Evolutionary conservation across 2,797 vertebrate genomes (phyloP).

Genomic region (Esox lucius): DNA sequence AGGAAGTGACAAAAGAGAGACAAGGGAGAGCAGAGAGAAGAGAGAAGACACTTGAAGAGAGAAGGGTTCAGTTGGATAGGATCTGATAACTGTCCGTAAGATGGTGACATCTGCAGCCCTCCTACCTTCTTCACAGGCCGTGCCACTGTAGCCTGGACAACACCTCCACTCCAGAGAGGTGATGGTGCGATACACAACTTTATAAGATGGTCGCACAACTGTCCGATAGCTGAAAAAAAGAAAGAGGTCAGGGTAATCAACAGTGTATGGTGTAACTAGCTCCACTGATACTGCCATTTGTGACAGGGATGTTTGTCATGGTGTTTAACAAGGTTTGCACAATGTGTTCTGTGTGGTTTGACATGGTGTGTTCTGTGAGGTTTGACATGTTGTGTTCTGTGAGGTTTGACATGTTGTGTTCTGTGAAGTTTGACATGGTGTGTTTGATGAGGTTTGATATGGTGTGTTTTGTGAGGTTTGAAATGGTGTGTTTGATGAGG

Average conservation of each 20-base stretch:
- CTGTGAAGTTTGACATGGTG: background rate
- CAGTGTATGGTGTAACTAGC: background rate
- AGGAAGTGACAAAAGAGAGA: background rate
- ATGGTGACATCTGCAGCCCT: background rate
- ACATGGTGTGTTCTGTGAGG: background rate
- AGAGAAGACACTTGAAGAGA: too few relatives aligned
- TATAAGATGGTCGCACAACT: constrained; percentile 86
- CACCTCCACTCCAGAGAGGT: constrained; percentile 92
- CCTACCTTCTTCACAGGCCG: constrained; percentile 86
- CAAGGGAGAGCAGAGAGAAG: background rate
- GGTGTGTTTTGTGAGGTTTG: background rate
- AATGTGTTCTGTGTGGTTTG: background rate
- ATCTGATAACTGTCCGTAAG: background rate
- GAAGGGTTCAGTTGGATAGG: background rate
- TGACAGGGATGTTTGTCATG: background rate
- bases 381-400: background rate
- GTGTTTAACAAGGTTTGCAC: background rate
- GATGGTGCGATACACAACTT: constrained; percentile 86
- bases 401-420: background rate
- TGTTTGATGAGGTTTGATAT: too few relatives aligned
- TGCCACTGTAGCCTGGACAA: constrained; percentile 84
- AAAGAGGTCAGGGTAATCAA: background rate
- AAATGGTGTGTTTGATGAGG: background rate
- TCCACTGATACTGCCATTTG: background rate
- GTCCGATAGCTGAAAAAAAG: constrained; percentile 84